Conservation (phyloP, 2,113 vertebrate genomes). For the Leptobrachium ailaonicum region DNA sequence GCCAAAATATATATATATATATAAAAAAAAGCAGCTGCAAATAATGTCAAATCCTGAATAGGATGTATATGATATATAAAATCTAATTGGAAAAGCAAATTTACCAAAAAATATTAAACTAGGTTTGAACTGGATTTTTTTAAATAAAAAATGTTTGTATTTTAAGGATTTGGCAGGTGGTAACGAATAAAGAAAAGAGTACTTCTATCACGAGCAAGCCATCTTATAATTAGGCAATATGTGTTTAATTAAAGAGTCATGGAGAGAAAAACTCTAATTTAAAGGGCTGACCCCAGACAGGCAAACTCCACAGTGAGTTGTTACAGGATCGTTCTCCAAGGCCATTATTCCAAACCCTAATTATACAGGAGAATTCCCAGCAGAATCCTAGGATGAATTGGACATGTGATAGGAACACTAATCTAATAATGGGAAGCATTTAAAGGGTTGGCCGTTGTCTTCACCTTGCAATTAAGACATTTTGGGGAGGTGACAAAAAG, state of each 20-base stretch:
- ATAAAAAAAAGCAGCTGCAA: too few relatives aligned
- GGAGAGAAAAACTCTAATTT: conserved; percentile 28
- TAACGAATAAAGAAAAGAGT: neutral
- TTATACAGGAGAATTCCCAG: conserved; percentile 38
- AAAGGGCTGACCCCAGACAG: conserved; percentile 31
- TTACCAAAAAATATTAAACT: too few relatives aligned
- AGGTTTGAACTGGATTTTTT: too few relatives aligned
- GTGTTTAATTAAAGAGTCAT: conserved; percentile 38
- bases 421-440: conserved; percentile 23
- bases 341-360: conserved; percentile 33
- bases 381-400: conserved; percentile 12
- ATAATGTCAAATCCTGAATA: too few relatives aligned
- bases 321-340: conserved; percentile 37
- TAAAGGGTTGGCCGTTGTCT: conserved; percentile 11
- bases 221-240: conserved; percentile 36
- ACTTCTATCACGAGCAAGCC: neutral
- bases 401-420: conserved; percentile 25
- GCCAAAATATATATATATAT: too few relatives aligned
- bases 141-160: too few relatives aligned
- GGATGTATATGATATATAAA: conserved; percentile 1
- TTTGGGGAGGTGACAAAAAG: neutral
- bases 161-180: conserved; percentile 20
- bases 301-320: conserved; percentile 40
- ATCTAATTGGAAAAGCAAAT: too few relatives aligned
- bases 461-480: conserved; percentile 29